Conservation (phyloP, 2,888 invertebrate genomes). For the Cerceris ruficornis region DNA sequence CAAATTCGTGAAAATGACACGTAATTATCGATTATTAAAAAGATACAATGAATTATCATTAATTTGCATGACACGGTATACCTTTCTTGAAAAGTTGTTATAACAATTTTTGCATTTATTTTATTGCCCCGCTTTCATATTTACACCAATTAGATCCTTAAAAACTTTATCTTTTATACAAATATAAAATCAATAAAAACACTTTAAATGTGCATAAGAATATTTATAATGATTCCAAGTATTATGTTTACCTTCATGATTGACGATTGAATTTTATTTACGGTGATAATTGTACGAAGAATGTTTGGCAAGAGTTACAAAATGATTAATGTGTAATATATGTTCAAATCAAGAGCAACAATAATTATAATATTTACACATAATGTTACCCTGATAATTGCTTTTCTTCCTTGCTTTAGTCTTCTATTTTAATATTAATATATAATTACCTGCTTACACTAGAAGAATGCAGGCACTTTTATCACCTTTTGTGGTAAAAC, state of each 20-base stretch:
- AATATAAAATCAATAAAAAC: too few relatives aligned
- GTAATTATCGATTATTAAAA: too few relatives aligned
- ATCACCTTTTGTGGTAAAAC: not conserved
- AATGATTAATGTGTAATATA: not conserved
- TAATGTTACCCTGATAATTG: conserved; percentile 4
- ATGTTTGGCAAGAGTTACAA: conserved; percentile 10
- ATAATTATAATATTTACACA: conserved; percentile 24
- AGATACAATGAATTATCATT: too few relatives aligned
- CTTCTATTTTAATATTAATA: not conserved
- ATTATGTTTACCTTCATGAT: not conserved
- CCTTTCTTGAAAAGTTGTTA: too few relatives aligned
- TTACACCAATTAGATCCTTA: too few relatives aligned
- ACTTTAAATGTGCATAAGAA: too few relatives aligned
- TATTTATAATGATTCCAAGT: not conserved
- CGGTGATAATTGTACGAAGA: conserved; percentile 21
- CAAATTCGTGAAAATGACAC: too few relatives aligned
- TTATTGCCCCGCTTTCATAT: too few relatives aligned
- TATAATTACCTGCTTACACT: not conserved
- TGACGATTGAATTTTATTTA: not conserved
- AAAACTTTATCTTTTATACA: too few relatives aligned
- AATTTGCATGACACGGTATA: too few relatives aligned
- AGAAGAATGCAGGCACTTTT: not conserved
- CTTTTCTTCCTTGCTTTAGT: not conserved
- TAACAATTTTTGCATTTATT: too few relatives aligned
- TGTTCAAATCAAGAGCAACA: conserved; percentile 11